Base-by-base conservation (phyloP, 2,113 vertebrate genomes). In the Podarcis cretensis region DNA sequence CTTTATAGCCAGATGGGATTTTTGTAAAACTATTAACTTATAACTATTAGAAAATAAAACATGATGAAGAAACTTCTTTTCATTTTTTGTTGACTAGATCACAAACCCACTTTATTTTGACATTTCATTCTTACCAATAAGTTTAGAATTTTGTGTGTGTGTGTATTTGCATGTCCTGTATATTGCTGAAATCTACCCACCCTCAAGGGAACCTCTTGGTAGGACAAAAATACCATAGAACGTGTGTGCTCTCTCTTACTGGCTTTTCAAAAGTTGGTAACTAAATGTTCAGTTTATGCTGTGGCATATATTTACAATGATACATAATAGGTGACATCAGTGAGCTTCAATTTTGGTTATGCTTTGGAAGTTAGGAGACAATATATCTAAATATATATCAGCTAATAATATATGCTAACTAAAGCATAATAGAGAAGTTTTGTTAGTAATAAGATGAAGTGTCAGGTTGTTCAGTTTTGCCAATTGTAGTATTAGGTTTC, bases 171-270 rank as follows among this genome's bases (percentile, higher is more conserved):
- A 66, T 27, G 35, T 66, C 16, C 1, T 1, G n/a, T 23, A 10
- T 35, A 32, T 65, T 83, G 63, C 23, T 80, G 18, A 57, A 43
- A 48, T 3, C 40, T 13, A 18, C 48, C 78, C 74, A 3, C 16
- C 74, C 20, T 37, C 54, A 79, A 54, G 3, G n/a, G 25, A 79
- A 54, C 43, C 48, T 79, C 43, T 79, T 25, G 25, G 27, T 48
- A n/a, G 9, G 54, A 12, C 30, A 59, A 76, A 65, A 23, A 27
- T 6, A 54, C n/a, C 71, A 6, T 87, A 90, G 85, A 91, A 93
- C 1, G 1, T 91, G 86, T 94, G 89, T 85, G 93, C 94, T 96
- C 92, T 93, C 94, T 95, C 95, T 27, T 95, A 83, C 94, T 96
- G 94, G 93, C 81, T 92, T 76, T 94, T 89, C 37, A 92, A 92